Evolutionary conservation across 2,797 vertebrate genomes (phyloP), one percentile per base, ranked within the genome.

Genomic region (Crocodylus rhombifer): DNA sequence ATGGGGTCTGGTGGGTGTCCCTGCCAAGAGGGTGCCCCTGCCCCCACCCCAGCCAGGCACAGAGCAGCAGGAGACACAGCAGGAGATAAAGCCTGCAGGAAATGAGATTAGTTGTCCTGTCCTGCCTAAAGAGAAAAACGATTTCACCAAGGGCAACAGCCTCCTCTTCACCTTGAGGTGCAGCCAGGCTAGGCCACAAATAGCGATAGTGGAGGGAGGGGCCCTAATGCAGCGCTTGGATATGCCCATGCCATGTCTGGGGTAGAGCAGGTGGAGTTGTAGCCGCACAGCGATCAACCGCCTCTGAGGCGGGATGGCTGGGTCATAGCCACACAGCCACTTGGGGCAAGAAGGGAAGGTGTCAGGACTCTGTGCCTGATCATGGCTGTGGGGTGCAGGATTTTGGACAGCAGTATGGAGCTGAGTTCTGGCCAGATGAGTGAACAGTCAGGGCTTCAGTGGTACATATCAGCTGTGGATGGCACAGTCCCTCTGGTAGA

Each of bases 11-110:
- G 42, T 21, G 12, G 62, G 51, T 18, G 58, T 56, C 74, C 79
- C 74, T 57, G 64, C 26, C 63, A 64, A 21, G 14, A 14, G 18
- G n/a, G 11, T 14, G 55, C 51, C 55, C 33, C n/a, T n/a, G 33
- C 57, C 51, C 7, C 25, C 10, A 56, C 23, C 26, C 80, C 56
- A 60, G 65, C 62, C 62, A 33, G 20, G 71, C 58, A 78, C 30
- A 63, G 63, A 42, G 42, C 42, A 77, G 78, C 20, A 28, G 86
- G 55, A 82, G 80, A 64, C 57, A 21, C 28, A 55, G 79, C 79
- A 55, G 65, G 75, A 89, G 87, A 83, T 89, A 83, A 89, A 89
- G 64, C 74, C 16, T 21, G 58, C 42, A 78, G 87, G 80, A 89
- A 89, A 89, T 84, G 67, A 65, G 84, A 82, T 91, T 91, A 87